phyloP scores from a whole-genome alignment of 2,888 invertebrate species.

The Acanthoscelides obtectus region DNA sequence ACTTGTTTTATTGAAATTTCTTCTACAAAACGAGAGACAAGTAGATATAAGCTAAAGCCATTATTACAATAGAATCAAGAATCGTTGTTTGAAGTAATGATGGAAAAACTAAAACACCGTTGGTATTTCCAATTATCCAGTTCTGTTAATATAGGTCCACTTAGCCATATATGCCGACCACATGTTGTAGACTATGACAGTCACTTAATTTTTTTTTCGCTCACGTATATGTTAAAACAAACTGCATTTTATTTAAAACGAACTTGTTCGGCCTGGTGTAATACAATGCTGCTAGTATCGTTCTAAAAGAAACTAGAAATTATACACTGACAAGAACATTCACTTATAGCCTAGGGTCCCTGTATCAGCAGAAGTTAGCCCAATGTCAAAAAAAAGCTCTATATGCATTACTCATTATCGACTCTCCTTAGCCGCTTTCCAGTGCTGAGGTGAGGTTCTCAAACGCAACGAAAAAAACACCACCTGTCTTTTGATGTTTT shows the following conservation, averaged over 20 bases:
- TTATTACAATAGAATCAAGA: too few relatives aligned
- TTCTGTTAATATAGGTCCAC: neutral
- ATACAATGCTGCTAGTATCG: neutral
- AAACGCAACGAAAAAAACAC: too few relatives aligned
- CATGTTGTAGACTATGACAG: neutral
- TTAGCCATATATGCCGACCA: neutral
- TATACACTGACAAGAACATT: neutral
- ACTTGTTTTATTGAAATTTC: too few relatives aligned
- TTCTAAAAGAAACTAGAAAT: neutral
- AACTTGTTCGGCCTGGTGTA: neutral
- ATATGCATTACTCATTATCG: too few relatives aligned
- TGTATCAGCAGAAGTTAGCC: too few relatives aligned
- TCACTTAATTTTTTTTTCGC: neutral
- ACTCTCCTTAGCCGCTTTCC: too few relatives aligned
- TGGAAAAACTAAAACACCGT: neutral
- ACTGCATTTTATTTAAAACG: neutral
- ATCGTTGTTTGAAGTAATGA: too few relatives aligned
- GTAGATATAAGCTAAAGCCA: too few relatives aligned
- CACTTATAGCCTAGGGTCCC: neutral
- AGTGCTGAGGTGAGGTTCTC: too few relatives aligned
- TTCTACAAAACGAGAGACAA: too few relatives aligned
- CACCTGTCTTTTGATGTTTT: too few relatives aligned
- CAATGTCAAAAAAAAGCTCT: too few relatives aligned
- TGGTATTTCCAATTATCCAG: neutral
- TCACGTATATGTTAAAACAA: neutral